Percentiles rank a stretch among this genome's conserved stretches.
Conservation (phyloP, 1,140 invertebrate genomes). For the Hypsibius dujardini region DNA sequence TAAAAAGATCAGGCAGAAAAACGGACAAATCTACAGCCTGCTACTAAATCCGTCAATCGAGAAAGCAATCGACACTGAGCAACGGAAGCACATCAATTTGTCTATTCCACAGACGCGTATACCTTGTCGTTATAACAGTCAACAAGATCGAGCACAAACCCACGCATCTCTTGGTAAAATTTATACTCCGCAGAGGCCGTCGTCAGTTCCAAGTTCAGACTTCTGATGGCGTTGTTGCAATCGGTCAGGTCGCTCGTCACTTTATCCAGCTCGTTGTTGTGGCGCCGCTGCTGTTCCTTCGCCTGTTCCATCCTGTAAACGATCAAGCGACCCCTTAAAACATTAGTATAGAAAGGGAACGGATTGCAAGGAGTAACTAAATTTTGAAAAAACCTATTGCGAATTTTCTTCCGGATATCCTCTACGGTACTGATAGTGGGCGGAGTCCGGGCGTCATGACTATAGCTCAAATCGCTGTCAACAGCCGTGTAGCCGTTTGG, state of each 20-base stretch:
- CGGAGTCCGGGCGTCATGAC: background rate
- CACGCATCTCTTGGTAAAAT: conserved; percentile 13
- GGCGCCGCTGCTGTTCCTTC: conserved; percentile 1
- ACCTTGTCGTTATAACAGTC: conserved; percentile 13
- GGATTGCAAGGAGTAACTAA: too few relatives aligned
- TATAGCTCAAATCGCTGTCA: background rate
- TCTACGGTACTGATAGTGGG: background rate
- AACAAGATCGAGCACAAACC: conserved; percentile 3
- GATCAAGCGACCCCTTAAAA: background rate
- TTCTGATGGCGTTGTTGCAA: background rate
- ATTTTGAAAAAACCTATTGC: background rate
- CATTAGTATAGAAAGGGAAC: too few relatives aligned
- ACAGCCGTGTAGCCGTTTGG: background rate
- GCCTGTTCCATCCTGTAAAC: conserved; percentile 5
- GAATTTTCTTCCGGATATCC: background rate
- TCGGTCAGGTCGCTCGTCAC: background rate
- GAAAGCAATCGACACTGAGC: too few relatives aligned
- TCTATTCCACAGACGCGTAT: background rate
- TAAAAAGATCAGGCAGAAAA: background rate
- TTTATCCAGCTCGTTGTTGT: background rate
- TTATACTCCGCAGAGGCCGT: background rate
- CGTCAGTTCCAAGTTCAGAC: background rate
- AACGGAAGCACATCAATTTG: too few relatives aligned
- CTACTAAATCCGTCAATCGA: too few relatives aligned
- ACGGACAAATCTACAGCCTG: too few relatives aligned